Evolutionary conservation across 1,140 invertebrate species (phyloP).

Genomic region (Wiebesia pumilae): DNA sequence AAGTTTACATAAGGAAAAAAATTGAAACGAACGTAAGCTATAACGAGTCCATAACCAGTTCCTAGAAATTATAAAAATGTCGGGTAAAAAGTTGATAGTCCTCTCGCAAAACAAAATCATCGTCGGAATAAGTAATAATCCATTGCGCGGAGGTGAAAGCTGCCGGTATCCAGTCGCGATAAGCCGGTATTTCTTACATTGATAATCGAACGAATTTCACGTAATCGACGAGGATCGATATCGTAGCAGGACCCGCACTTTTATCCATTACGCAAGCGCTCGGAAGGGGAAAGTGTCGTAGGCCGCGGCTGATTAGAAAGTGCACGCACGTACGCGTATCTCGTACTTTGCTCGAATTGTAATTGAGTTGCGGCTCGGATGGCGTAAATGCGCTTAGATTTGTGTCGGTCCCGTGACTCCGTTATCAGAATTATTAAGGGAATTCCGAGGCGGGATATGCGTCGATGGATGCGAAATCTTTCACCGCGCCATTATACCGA

Average conservation of each 20-base stretch:
- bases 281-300: neutral
- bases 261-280: slow-evolving; percentile 26
- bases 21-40: neutral
- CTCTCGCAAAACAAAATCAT: neutral
- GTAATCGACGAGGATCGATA: slow-evolving; percentile 42
- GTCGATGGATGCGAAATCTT: neutral
- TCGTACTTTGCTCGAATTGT: neutral
- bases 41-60: neutral
- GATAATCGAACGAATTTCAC: slow-evolving; percentile 36
- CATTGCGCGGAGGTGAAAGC: slow-evolving; percentile 14
- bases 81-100: neutral
- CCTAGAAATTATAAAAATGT: neutral
- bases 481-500: neutral
- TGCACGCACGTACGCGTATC: neutral
- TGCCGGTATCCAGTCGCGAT: neutral
- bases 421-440: slow-evolving; percentile 1
- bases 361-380: neutral
- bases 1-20: neutral
- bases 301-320: slow-evolving; percentile 28
- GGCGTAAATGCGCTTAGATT: neutral
- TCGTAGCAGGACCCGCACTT: neutral
- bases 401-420: neutral
- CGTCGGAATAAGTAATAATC: neutral
- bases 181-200: slow-evolving; percentile 18
- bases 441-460: too few relatives aligned